Evolutionary conservation across 2,888 invertebrate species (phyloP).

Genomic region (Saturnia pavonia): DNA sequence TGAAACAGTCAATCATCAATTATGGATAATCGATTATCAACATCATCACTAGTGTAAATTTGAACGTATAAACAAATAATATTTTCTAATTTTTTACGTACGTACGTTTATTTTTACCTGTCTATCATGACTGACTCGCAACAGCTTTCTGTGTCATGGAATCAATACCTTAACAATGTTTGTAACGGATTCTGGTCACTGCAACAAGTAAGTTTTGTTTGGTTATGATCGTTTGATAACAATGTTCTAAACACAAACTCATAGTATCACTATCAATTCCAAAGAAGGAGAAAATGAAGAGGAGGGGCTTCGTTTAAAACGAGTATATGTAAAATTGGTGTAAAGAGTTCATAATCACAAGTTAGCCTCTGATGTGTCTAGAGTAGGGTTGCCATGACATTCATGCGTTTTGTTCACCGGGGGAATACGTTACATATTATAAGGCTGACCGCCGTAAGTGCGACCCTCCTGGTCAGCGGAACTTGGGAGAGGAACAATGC

Average conservation of each 20-base stretch:
- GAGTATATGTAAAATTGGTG: too few relatives aligned
- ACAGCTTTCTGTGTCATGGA: constrained; percentile 22
- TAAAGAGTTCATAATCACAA: too few relatives aligned
- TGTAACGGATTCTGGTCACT: constrained; percentile 24
- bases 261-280: neutral
- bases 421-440: too few relatives aligned
- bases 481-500: too few relatives aligned
- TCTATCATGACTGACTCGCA: neutral
- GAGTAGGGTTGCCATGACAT: too few relatives aligned
- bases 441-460: too few relatives aligned
- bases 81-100: neutral
- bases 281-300: neutral
- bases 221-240: neutral
- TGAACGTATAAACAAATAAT: neutral
- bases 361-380: too few relatives aligned
- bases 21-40: too few relatives aligned
- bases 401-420: too few relatives aligned
- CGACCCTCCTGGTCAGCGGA: too few relatives aligned
- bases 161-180: constrained; percentile 24
- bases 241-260: neutral
- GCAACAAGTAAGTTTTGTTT: constrained; percentile 12
- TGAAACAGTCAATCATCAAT: too few relatives aligned
- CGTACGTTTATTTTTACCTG: neutral
- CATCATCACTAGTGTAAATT: too few relatives aligned
- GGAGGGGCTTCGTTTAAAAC: neutral